A percentile compares a stretch with the other conserved stretches of the same genome.
phyloP scores from a whole-genome alignment of 1,140 invertebrate genomes.

The Scaptomyza montana region DNA sequence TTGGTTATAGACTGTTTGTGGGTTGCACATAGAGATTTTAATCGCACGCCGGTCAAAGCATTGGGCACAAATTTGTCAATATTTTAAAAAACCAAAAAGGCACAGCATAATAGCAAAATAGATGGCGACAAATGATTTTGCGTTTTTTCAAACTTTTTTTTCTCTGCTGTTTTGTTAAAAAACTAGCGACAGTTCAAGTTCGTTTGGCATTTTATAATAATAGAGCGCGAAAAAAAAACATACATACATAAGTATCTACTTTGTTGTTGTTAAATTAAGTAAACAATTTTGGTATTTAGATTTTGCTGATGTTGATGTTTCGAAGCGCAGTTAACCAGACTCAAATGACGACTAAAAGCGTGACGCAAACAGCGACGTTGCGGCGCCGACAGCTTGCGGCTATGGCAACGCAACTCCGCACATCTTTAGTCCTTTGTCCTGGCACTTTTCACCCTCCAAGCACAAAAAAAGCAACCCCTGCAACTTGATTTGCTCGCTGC shows the following conservation, averaged over 20 bases:
- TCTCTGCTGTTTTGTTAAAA: slow-evolving; percentile 23
- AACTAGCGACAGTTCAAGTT: slow-evolving; percentile 73
- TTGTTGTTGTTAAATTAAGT: slow-evolving; percentile 50
- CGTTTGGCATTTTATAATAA: slow-evolving; percentile 39
- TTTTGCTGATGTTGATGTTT: slow-evolving; percentile 25
- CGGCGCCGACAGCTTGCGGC: slow-evolving; percentile 73
- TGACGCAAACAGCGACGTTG: slow-evolving; percentile 56
- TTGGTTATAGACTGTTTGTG: slow-evolving; percentile 16
- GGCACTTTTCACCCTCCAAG: slow-evolving; percentile 35
- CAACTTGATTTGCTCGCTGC: slow-evolving; percentile 27
- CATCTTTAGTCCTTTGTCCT: slow-evolving; percentile 67
- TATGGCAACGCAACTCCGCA: slow-evolving; percentile 57
- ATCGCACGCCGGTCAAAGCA: slow-evolving; percentile 46
- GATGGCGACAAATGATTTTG: slow-evolving; percentile 61
- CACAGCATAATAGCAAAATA: slow-evolving; percentile 36
- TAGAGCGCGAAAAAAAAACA: slow-evolving; percentile 19
- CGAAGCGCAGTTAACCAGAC: slow-evolving; percentile 68
- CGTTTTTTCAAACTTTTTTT: slow-evolving; percentile 34
- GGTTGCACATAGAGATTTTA: slow-evolving; percentile 65
- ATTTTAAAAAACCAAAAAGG: slow-evolving; percentile 33
- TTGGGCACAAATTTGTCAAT: slow-evolving; percentile 71
- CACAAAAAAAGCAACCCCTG: slow-evolving; percentile 33
- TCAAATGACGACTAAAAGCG: slow-evolving; percentile 63
- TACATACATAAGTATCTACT: slow-evolving; percentile 10
- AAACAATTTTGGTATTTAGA: slow-evolving; percentile 43